Base-by-base conservation (phyloP, 64 coral and sea anemone species). In the Hydrozoanthus tunicans region DNA sequence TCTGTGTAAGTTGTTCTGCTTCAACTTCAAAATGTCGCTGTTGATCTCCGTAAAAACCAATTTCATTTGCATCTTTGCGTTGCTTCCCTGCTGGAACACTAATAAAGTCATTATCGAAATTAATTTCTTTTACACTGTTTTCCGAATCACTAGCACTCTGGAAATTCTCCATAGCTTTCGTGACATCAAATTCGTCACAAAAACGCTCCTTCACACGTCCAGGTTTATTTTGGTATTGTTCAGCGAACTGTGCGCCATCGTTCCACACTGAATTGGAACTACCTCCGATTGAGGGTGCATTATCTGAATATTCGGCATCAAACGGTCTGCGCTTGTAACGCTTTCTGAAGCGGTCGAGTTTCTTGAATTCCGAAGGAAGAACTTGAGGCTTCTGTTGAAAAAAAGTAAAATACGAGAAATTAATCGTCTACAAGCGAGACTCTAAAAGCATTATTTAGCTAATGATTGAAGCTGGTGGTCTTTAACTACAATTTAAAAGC, bases 231-330 rank as follows among this genome's bases (percentile, higher is more conserved):
- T 89, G 62, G 73, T 93, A 93, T 64, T 73, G 69, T 7, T 86
- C 64, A 23, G 91, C 59, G 79, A 96, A 96, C 17, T 81, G 24
- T 51, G 90, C 71, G 7, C 94, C 94, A 24, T 96, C 94, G 55
- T 93, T 76, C 94, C 94, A 96, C 62, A 86, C 57, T 4, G 84
- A 88, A 9, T 88, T 88, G 4, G 84, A 59, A 59, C n/a, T 88
- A 25, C 68, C 20, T 13, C 53, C 71, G 3, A 51, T 65, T 3
- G 62, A 57, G 51, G 75, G 67, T 27, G 91, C 70, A 20, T 59
- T 65, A 52, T 93, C 81, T 5, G 73, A 79, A 13, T 91, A 94
- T 32, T 94, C 83, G 23, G 51, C 81, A 70, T 96, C 95, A 57
- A 80, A 93, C 17, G 56, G 61, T 23, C 94, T 80, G 14, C 79